phyloP scores from a whole-genome alignment of 2,113 vertebrate species.

The Mus pahari region DNA sequence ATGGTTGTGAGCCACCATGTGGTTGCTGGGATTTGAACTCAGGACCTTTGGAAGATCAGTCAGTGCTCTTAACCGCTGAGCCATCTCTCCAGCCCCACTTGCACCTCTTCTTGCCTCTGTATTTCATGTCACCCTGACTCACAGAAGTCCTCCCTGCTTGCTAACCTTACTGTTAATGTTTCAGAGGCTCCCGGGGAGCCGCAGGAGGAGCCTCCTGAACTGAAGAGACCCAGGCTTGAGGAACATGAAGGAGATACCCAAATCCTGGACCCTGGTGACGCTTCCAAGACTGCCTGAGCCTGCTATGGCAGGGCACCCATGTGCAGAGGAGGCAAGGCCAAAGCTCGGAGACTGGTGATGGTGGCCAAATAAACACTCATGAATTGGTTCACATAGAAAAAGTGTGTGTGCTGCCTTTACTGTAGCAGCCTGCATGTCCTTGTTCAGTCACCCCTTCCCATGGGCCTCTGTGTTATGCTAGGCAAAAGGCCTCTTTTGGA shows the following conservation, averaged over 20 bases:
- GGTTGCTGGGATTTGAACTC: too few relatives aligned
- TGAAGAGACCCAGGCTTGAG: constrained; percentile 90
- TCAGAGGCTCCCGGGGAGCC: constrained; percentile 90
- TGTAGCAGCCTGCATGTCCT: neutral
- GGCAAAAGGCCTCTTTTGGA: neutral
- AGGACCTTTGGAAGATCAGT: too few relatives aligned
- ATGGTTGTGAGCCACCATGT: too few relatives aligned
- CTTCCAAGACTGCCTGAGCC: neutral
- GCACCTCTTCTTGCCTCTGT: neutral
- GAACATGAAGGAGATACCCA: constrained; percentile 59
- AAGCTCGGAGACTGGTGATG: too few relatives aligned
- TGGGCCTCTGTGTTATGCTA: neutral
- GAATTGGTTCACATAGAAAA: neutral
- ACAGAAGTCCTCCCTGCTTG: neutral
- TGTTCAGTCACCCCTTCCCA: too few relatives aligned
- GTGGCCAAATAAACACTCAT: neutral
- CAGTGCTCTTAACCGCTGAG: too few relatives aligned
- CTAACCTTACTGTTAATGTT: constrained; percentile 52
- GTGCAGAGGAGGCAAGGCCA: neutral
- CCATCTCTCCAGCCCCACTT: too few relatives aligned
- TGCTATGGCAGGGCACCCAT: fast-evolving
- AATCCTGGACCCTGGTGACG: neutral
- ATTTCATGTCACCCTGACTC: neutral
- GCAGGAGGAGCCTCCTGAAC: constrained; percentile 88
- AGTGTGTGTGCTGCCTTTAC: neutral